phyloP scores from a whole-genome alignment of 2,888 invertebrate genomes.

The Lasioglossum zephyrum region DNA sequence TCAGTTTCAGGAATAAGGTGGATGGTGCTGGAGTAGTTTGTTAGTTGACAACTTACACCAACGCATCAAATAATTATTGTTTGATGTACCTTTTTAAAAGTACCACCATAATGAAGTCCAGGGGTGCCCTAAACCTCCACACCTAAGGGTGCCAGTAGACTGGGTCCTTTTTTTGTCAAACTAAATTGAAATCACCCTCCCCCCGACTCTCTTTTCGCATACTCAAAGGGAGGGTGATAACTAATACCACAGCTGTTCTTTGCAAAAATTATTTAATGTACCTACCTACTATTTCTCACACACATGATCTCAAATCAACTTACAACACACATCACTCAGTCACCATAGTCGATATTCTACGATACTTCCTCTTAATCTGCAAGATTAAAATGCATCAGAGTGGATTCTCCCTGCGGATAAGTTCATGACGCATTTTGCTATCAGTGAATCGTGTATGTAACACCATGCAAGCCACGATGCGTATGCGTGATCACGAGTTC shows the following conservation, averaged over 20 bases:
- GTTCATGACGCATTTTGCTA: slow-evolving; percentile 27
- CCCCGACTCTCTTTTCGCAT: no score
- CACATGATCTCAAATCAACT: neutral
- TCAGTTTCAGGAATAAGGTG: no score
- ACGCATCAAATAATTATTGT: neutral
- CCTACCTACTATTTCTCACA: neutral
- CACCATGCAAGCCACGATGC: slow-evolving; percentile 16
- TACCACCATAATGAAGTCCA: no score
- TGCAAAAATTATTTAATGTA: neutral
- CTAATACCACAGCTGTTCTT: no score
- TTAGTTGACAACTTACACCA: neutral
- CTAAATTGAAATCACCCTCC: no score
- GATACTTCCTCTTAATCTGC: neutral
- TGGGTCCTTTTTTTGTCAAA: no score
- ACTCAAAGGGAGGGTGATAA: no score
- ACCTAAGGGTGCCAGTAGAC: no score
- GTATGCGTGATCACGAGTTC: slow-evolving; percentile 36
- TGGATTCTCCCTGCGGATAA: neutral
- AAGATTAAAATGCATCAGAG: neutral
- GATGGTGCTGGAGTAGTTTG: neutral
- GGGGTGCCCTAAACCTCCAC: no score
- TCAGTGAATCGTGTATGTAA: slow-evolving; percentile 16
- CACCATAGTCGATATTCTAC: neutral
- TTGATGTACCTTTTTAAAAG: neutral
- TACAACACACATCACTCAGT: neutral